A percentile compares a stretch with the other conserved stretches of the same genome.
These are phyloP conservation scores for Sylvietta virens DNA, from an alignment of 2,113 vertebrate genomes.

Conservation along the genomic window DNA sequence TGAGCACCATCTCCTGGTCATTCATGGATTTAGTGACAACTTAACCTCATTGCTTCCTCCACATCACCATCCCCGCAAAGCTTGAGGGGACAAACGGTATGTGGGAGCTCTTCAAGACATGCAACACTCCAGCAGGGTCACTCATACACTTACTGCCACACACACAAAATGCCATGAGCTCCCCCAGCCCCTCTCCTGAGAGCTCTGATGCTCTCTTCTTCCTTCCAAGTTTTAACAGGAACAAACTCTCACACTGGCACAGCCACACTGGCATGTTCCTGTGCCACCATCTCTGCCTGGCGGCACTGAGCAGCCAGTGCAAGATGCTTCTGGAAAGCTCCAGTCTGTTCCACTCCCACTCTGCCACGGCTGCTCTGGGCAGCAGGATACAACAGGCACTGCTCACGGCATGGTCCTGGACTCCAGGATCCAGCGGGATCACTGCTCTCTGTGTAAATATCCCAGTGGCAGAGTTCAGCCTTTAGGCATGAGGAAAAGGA, in stretches of 20 bases:
- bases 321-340: background rate
- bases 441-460: background rate
- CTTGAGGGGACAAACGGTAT: rapidly evolving
- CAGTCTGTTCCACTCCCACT: background rate
- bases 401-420: rapidly evolving
- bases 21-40: conserved; percentile 13
- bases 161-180: rapidly evolving
- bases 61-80: background rate
- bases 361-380: background rate
- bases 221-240: background rate
- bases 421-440: background rate
- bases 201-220: background rate
- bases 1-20: conserved; percentile 79
- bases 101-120: rapidly evolving
- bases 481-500: conserved; percentile 26
- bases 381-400: background rate
- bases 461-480: background rate
- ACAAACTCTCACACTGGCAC: background rate
- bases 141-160: rapidly evolving
- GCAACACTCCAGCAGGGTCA: background rate
- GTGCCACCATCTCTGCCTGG: background rate
- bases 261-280: rapidly evolving
- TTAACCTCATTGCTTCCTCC: background rate
- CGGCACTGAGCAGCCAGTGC: background rate
- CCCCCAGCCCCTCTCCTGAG: background rate